These are phyloP conservation scores for Saimiri boliviensis DNA, from an alignment of 2,113 vertebrate genomes.

Conservation along the genomic window DNA sequence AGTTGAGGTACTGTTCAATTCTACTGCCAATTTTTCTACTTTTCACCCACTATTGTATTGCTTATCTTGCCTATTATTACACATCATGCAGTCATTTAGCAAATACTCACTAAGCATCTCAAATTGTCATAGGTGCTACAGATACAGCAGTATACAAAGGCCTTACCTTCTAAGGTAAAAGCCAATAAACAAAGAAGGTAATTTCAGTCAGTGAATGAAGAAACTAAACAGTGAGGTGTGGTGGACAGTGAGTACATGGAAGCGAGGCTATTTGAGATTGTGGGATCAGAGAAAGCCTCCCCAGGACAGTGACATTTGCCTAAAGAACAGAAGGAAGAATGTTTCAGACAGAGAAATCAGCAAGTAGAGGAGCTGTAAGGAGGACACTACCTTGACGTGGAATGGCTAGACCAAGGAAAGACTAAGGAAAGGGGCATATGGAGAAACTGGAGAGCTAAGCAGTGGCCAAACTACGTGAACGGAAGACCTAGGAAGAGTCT, in stretches of 20 bases:
- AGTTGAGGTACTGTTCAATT: not conserved
- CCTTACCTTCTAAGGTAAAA: not conserved
- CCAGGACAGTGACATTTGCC: not conserved
- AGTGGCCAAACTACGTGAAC: not conserved
- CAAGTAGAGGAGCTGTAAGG: not conserved
- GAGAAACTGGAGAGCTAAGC: not conserved
- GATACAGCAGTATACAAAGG: not conserved
- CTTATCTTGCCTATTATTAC: not conserved
- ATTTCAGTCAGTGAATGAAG: not conserved
- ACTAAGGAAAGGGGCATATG: not conserved
- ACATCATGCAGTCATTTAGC: not conserved
- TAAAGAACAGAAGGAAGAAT: not conserved
- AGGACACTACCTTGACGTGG: not conserved
- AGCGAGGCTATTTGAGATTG: not conserved
- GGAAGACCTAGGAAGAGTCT: not conserved
- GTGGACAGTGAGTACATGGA: not conserved
- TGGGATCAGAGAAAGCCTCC: not conserved
- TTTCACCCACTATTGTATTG: conserved; percentile 8
- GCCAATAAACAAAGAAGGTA: not conserved
- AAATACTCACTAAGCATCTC: conserved; percentile 29
- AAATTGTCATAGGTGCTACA: not conserved
- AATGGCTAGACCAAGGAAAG: not conserved
- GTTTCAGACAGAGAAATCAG: not conserved
- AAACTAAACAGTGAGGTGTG: not conserved
- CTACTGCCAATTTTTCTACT: conserved; percentile 2